phyloP scores from a whole-genome alignment of 1,140 invertebrate species.

The Drosophila ironensis region DNA sequence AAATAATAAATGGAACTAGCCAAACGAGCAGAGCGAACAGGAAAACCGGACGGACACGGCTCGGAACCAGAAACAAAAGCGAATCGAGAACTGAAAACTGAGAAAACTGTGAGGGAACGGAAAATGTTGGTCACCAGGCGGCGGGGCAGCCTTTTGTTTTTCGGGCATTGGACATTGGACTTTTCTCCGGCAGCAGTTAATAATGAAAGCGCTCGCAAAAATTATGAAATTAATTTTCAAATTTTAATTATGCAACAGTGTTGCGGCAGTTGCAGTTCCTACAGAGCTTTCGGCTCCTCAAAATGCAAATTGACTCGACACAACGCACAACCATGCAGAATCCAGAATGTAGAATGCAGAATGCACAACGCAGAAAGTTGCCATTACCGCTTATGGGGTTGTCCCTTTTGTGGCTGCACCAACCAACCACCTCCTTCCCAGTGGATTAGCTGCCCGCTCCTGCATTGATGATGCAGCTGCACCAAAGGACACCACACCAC shows the following conservation, averaged over 20 bases:
- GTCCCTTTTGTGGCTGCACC: constrained; percentile 21
- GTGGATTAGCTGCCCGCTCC: not conserved
- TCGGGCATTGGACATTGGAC: constrained; percentile 31
- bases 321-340: constrained; percentile 1
- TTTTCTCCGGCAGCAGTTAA: constrained; percentile 43
- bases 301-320: constrained; percentile 59
- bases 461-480: constrained; percentile 10
- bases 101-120: not conserved
- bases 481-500: no score
- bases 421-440: not conserved
- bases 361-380: not conserved
- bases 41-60: constrained; percentile 42
- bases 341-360: not conserved
- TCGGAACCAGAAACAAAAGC: constrained; percentile 33
- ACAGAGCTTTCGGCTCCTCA: constrained; percentile 24
- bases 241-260: constrained; percentile 77
- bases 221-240: constrained; percentile 77
- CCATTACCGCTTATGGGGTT: constrained; percentile 2
- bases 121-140: constrained; percentile 38
- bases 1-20: constrained; percentile 75
- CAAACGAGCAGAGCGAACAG: constrained; percentile 43
- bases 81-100: constrained; percentile 13
- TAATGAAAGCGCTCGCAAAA: constrained; percentile 59
- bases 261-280: constrained; percentile 5
- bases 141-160: constrained; percentile 43